Evolutionary conservation across 2,888 invertebrate species (phyloP).

Genomic region (Tenodera sinensis): DNA sequence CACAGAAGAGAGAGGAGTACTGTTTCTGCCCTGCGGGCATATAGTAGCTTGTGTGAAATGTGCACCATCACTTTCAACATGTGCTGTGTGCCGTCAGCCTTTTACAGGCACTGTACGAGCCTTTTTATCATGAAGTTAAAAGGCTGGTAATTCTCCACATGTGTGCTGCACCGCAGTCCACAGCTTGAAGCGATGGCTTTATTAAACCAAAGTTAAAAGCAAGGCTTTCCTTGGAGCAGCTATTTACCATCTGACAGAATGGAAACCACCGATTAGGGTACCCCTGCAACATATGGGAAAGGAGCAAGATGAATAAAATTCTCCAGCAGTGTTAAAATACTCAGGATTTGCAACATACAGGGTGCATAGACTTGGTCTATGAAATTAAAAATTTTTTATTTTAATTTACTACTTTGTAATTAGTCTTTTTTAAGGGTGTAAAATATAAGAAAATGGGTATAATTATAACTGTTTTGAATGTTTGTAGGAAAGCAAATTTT

Average conservation of each 20-base stretch:
- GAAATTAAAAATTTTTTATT: too few relatives aligned
- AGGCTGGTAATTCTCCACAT: too few relatives aligned
- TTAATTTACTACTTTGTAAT: too few relatives aligned
- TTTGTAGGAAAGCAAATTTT: not conserved
- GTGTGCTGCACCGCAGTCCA: not conserved
- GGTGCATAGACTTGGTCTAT: not conserved
- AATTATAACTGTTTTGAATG: too few relatives aligned
- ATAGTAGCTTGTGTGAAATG: slow-evolving; percentile 90
- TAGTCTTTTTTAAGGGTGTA: too few relatives aligned
- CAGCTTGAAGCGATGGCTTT: not conserved
- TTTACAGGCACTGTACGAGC: slow-evolving; percentile 66
- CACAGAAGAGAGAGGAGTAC: slow-evolving; percentile 80
- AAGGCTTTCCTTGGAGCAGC: not conserved
- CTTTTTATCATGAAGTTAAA: slow-evolving; percentile 50
- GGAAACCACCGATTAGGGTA: too few relatives aligned
- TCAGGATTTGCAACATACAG: not conserved
- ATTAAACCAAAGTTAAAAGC: not conserved
- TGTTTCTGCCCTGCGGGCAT: slow-evolving; percentile 94
- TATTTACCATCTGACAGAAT: not conserved
- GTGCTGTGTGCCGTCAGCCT: slow-evolving; percentile 80
- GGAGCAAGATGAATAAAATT: not conserved
- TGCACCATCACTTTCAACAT: slow-evolving; percentile 78
- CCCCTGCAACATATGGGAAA: too few relatives aligned
- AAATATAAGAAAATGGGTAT: too few relatives aligned
- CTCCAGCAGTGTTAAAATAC: not conserved